Evolutionary conservation across 2,113 vertebrate species (phyloP).

Genomic region (Engystomops pustulosus): DNA sequence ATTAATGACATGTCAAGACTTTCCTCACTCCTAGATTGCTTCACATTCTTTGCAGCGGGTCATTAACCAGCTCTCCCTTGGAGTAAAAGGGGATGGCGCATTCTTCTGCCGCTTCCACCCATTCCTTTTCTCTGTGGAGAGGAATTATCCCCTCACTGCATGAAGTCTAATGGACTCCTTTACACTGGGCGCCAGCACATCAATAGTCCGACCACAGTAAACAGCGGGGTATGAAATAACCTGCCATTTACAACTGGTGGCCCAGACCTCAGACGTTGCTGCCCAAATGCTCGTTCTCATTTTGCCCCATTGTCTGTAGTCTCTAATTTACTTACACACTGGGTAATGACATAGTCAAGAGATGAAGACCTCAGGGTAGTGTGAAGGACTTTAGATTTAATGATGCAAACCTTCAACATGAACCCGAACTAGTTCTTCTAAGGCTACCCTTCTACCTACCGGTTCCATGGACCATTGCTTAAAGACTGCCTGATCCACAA

Average conservation of each 20-base stretch:
- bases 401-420: too few species aligned
- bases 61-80: constrained; percentile 56
- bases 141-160: constrained; percentile 34
- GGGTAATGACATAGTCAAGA: constrained; percentile 8
- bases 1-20: constrained; percentile 38
- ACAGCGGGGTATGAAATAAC: constrained; percentile 30
- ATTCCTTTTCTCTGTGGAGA: constrained; percentile 33
- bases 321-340: constrained; percentile 22
- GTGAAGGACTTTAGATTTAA: too few species aligned
- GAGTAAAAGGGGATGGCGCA: constrained; percentile 47
- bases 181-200: constrained; percentile 37
- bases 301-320: constrained; percentile 2
- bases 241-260: constrained; percentile 40
- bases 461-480: too few species aligned
- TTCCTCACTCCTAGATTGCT: constrained; percentile 21
- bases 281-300: constrained; percentile 22
- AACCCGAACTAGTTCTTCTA: too few species aligned
- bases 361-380: constrained; percentile 2
- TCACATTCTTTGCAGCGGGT: constrained; percentile 38
- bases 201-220: constrained; percentile 51
- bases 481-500: too few species aligned
- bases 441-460: too few species aligned
- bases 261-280: neutral
- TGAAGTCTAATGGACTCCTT: constrained; percentile 50
- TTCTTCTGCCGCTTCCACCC: constrained; percentile 49